Base-by-base conservation (phyloP, 2,888 invertebrate species). In the Megamerina dolium region DNA sequence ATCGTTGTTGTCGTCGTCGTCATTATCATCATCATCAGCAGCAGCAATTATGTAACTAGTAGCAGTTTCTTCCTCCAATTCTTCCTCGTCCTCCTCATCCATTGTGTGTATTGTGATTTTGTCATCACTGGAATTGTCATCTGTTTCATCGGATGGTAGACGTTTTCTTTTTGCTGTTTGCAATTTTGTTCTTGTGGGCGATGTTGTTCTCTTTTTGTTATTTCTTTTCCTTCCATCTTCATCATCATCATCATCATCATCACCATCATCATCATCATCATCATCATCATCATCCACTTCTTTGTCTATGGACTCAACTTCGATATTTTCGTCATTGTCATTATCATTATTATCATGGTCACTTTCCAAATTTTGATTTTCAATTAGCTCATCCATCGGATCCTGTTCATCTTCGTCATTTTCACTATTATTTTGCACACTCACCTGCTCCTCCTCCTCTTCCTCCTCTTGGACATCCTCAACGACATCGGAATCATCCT, bases 1-100 rank as follows among this genome's bases (percentile, higher is more conserved):
- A n/a, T 48, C 46, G 18, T 41, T 47, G 44, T 52, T 52, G 47
- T 44, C n/a, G n/a, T 54, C 52, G 41, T 48, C 57, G 41, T 50
- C 58, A 12, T 32, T 32, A n/a, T 42, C 8, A 26, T 37, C 4
- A 2, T 20, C 43, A 16, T 37, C 18, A 18, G 12, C 34, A 10
- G 18, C 38, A 8, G 37, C 34, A 16, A n/a, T n/a, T n/a, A n/a
- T n/a, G 9, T 26, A 13, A 19, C 31, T 12, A 2, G 29, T 34
- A 20, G 39, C 19, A 9, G 27, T 35, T 27, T 34, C 37, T 10
- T 48, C 41, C 2, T 29, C 27, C 9, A 6, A 37, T 31, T 34
- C 45, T 12, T 23, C 42, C 1, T 45, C 35, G 5, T 20, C 36
- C 19, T 47, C 39, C 2, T 36, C 36, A 8, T 43, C 44, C 46